Conservation (phyloP, 2,888 invertebrate genomes). For the Diploptera punctata region DNA sequence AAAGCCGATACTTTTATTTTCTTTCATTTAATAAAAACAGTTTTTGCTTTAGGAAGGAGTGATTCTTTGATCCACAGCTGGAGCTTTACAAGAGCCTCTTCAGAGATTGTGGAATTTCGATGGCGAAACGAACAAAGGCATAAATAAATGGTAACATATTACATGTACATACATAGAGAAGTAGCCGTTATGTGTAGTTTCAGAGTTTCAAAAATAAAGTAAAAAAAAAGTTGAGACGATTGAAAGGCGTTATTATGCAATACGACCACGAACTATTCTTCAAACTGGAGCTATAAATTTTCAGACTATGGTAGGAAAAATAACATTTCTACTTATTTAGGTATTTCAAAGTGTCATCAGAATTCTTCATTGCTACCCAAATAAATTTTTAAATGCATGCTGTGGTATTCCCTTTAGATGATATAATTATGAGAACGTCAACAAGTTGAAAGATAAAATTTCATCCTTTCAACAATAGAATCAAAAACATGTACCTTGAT, state of each 20-base stretch:
- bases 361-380: too few relatives aligned
- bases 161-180: not conserved
- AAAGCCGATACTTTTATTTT: not conserved
- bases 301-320: not conserved
- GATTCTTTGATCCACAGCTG: slow-evolving; percentile 1
- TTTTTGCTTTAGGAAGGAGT: not conserved
- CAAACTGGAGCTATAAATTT: not conserved
- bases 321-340: not conserved
- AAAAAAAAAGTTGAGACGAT: not conserved
- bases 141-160: slow-evolving; percentile 8
- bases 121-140: slow-evolving; percentile 3
- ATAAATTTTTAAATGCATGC: too few relatives aligned
- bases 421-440: too few relatives aligned
- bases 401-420: too few relatives aligned
- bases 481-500: too few relatives aligned
- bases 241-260: not conserved
- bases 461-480: too few relatives aligned
- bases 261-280: not conserved
- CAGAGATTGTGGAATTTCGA: not conserved
- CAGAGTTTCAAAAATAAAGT: not conserved
- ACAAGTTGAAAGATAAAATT: too few relatives aligned
- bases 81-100: not conserved
- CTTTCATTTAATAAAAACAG: not conserved
- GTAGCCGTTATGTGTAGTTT: not conserved
- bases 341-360: too few relatives aligned